A percentile compares a stretch with the other conserved stretches of the same genome.
Conservation (phyloP, 2,888 invertebrate genomes). For the Electrophaes corylata region DNA sequence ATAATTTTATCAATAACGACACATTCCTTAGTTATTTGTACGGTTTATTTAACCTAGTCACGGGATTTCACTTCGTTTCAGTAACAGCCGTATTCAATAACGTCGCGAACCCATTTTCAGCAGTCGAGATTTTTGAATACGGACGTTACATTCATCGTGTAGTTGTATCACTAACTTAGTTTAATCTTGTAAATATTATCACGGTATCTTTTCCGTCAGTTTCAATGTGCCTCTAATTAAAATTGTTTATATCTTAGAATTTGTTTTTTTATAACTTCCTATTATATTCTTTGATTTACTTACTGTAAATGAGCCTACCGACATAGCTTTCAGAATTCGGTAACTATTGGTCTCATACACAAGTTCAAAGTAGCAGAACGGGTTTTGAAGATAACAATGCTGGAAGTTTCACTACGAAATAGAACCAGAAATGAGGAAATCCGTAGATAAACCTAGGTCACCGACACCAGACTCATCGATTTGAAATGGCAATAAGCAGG, state of each 20-base stretch:
- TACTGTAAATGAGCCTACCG: too few species aligned
- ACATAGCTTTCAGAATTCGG: too few species aligned
- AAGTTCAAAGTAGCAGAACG: too few species aligned
- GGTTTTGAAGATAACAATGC: too few species aligned
- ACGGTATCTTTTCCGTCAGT: conserved; percentile 52
- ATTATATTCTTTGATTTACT: not conserved
- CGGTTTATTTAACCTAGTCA: conserved; percentile 62
- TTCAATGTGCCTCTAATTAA: conserved; percentile 80
- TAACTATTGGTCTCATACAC: too few species aligned
- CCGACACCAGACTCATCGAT: too few species aligned
- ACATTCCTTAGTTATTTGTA: conserved; percentile 49
- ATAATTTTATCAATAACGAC: conserved; percentile 44
- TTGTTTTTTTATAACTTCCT: conserved; percentile 26
- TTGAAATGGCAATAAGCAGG: too few species aligned
- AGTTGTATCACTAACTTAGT: conserved; percentile 54
- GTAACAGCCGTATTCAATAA: conserved; percentile 27
- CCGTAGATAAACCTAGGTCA: too few species aligned
- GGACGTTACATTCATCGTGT: conserved; percentile 45
- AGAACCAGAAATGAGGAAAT: too few species aligned
- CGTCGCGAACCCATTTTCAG: not conserved
- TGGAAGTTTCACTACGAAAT: too few species aligned
- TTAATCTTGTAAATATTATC: conserved; percentile 55
- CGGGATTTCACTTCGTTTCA: conserved; percentile 56
- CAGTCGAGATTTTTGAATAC: conserved; percentile 11
- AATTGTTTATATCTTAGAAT: conserved; percentile 62